Conservation (phyloP, 1,140 invertebrate species). For the Conopomorpha cramerella region DNA sequence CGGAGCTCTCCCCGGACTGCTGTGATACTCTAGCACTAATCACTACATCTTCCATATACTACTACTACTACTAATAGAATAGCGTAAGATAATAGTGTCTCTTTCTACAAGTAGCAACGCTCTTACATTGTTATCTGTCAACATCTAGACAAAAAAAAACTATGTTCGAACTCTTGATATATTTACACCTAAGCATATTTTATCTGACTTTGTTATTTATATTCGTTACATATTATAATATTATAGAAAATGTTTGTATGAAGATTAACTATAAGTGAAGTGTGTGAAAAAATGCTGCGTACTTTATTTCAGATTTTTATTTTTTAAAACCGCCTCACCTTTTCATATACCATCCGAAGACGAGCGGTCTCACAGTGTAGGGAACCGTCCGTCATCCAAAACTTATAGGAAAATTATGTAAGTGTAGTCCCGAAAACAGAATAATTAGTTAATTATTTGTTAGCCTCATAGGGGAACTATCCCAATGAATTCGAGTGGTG, state of each 20-base stretch:
- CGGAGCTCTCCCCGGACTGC: slow-evolving; percentile 28
- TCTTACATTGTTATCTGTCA: slow-evolving; percentile 45
- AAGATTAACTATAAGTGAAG: slow-evolving; percentile 43
- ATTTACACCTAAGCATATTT: slow-evolving; percentile 16
- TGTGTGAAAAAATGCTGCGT: slow-evolving; percentile 55
- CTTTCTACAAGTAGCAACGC: slow-evolving; percentile 39
- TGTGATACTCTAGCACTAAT: slow-evolving; percentile 53
- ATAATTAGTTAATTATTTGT: no score
- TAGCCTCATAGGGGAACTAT: no score
- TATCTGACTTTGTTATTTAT: slow-evolving; percentile 43
- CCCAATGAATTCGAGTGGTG: slow-evolving; percentile 28
- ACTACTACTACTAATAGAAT: no score
- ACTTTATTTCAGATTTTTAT: slow-evolving; percentile 59
- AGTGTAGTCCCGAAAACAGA: no score
- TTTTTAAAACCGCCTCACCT: no score
- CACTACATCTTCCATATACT: slow-evolving; percentile 49
- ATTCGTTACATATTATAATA: slow-evolving; percentile 38
- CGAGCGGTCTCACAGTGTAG: slow-evolving; percentile 28
- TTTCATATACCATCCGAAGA: slow-evolving; percentile 29
- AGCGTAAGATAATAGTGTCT: slow-evolving; percentile 49
- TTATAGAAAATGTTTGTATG: slow-evolving; percentile 46
- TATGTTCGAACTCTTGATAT: slow-evolving; percentile 34
- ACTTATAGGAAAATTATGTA: no score
- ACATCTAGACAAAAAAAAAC: slow-evolving; percentile 32
- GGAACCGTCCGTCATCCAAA: no score